These are phyloP conservation scores for Lagorchestes hirsutus DNA, from an alignment of 2,797 vertebrate species.

Conservation along the genomic window DNA sequence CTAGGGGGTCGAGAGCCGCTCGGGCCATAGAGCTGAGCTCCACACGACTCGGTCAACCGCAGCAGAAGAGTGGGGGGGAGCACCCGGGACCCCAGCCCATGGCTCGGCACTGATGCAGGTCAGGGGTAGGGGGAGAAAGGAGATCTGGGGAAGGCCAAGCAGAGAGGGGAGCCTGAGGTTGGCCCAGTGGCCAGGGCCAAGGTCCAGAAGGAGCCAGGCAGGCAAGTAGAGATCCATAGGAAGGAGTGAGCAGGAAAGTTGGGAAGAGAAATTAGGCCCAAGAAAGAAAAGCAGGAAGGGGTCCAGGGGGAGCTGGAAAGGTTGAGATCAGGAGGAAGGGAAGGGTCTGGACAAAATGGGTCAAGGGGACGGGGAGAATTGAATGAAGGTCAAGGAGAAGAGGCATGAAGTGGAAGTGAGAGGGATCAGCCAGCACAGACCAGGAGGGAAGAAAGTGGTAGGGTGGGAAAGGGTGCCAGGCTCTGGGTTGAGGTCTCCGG, in stretches of 20 bases:
- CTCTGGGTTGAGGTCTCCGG: constrained; percentile 83
- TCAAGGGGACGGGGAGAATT: not conserved
- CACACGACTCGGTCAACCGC: constrained; percentile 95
- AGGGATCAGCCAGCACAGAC: not conserved
- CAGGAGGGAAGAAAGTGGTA: accelerated
- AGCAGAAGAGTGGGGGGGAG: constrained; percentile 95
- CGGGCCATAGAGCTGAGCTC: constrained; percentile 88
- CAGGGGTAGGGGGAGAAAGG: not conserved
- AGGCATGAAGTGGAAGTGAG: not conserved
- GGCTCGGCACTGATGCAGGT: constrained; percentile 63
- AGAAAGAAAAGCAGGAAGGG: constrained; percentile 1
- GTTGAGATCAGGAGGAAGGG: not conserved
- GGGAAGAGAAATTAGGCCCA: not conserved
- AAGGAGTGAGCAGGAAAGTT: constrained; percentile 5
- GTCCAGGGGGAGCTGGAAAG: constrained; percentile 29
- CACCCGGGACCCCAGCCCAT: constrained; percentile 84
- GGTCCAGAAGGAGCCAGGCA: constrained; percentile 22
- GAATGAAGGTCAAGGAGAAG: not conserved
- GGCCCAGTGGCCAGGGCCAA: not conserved
- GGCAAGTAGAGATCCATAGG: constrained; percentile 27
- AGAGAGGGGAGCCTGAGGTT: not conserved
- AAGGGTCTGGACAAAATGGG: not conserved
- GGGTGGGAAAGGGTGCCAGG: constrained; percentile 54
- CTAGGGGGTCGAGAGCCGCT: constrained; percentile 42
- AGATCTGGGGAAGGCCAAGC: not conserved